These are phyloP conservation scores for Campylomormyrus numenius DNA, from an alignment of 2,113 vertebrate species.

Conservation along the genomic window DNA sequence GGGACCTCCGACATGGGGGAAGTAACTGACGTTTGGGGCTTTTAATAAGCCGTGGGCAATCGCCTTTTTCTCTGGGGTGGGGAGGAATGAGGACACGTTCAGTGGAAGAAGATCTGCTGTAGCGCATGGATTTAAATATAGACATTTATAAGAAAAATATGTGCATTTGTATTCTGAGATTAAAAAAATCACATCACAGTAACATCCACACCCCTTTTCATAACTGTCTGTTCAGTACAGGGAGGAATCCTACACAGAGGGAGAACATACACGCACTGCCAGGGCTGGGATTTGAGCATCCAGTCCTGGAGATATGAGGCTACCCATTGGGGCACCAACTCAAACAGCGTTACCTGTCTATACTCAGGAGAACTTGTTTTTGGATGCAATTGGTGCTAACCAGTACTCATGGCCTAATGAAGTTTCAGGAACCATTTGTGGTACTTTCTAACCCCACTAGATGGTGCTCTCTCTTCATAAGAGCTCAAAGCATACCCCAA, in stretches of 20 bases:
- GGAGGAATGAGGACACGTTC: neutral
- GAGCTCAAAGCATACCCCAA: neutral
- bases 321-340: neutral
- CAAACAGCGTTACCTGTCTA: neutral
- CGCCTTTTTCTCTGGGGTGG: neutral
- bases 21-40: neutral
- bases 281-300: neutral
- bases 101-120: neutral
- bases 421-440: neutral
- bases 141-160: neutral
- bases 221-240: neutral
- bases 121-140: neutral
- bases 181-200: neutral
- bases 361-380: neutral
- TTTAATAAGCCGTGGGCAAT: neutral
- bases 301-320: neutral
- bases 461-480: neutral
- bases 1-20: neutral
- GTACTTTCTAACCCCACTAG: neutral
- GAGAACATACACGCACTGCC: neutral
- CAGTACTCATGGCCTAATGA: neutral
- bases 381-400: neutral
- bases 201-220: neutral
- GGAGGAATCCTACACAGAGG: neutral
- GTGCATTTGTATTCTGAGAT: neutral